Evolutionary conservation across 2,888 invertebrate species (phyloP).

Genomic region (Chaetoderma sp.): DNA sequence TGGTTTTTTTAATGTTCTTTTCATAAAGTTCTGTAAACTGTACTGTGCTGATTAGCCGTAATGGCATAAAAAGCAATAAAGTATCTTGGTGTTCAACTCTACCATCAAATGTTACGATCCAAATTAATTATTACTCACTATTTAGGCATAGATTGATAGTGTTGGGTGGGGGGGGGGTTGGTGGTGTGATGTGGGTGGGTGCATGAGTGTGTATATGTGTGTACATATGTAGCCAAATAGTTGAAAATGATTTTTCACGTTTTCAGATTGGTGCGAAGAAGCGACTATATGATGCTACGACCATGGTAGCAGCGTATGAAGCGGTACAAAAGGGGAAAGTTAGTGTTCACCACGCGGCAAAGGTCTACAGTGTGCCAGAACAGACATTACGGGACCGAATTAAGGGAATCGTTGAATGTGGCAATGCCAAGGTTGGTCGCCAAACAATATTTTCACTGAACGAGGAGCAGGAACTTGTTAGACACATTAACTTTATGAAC

Average conservation of each 20-base stretch:
- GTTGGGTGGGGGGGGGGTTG: background rate
- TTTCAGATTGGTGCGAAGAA: too few relatives aligned
- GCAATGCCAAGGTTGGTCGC: background rate
- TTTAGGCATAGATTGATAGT: conserved; percentile 1
- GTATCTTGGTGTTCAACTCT: too few relatives aligned
- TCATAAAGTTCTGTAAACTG: too few relatives aligned
- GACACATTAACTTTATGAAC: background rate
- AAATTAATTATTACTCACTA: background rate
- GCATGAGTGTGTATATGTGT: conserved; percentile 4
- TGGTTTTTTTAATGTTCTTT: too few relatives aligned
- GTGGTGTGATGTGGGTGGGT: conserved; percentile 1
- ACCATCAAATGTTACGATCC: too few relatives aligned
- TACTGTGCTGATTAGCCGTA: too few relatives aligned
- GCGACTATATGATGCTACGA: too few relatives aligned
- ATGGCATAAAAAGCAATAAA: too few relatives aligned
- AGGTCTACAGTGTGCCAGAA: conserved; percentile 12
- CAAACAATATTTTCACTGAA: background rate
- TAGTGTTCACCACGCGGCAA: conserved; percentile 7
- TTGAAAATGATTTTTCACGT: background rate
- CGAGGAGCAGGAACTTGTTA: background rate
- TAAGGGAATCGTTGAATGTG: conserved; percentile 10
- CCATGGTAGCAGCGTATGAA: background rate
- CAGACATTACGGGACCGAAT: conserved; percentile 23
- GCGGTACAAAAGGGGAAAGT: background rate
- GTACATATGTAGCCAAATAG: conserved; percentile 2